These are phyloP conservation scores for Aleiodes alternator DNA, from an alignment of 2,888 invertebrate species.

Conservation along the genomic window DNA sequence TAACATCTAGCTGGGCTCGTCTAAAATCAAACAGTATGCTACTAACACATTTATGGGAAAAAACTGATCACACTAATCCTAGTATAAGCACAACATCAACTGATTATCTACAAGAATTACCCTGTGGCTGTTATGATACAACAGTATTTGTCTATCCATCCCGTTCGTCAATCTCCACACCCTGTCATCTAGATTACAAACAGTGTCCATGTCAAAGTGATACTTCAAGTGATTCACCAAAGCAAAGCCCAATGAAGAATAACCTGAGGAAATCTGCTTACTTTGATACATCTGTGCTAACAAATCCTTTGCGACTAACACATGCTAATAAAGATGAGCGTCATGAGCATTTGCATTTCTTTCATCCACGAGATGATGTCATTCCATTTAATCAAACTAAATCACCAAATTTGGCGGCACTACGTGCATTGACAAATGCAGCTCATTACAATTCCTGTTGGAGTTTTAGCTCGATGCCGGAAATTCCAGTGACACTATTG, in stretches of 20 bases:
- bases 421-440: constrained; percentile 60
- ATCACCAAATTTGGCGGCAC: constrained; percentile 59
- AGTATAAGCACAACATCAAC: constrained; percentile 59
- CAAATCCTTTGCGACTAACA: constrained; percentile 62
- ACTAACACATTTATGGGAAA: constrained; percentile 70
- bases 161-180: constrained; percentile 21
- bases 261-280: constrained; percentile 52
- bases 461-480: constrained; percentile 74
- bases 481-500: constrained; percentile 69
- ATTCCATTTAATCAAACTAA: constrained; percentile 17
- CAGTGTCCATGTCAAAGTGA: constrained; percentile 47
- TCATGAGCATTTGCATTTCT: constrained; percentile 58
- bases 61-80: constrained; percentile 61
- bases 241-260: constrained; percentile 24
- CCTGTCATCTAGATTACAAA: constrained; percentile 31
- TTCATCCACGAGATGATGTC: constrained; percentile 51
- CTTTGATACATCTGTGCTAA: constrained; percentile 57
- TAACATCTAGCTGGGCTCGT: constrained; percentile 69
- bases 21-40: constrained; percentile 71
- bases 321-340: constrained; percentile 61
- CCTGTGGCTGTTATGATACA: constrained; percentile 64
- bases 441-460: constrained; percentile 71
- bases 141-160: constrained; percentile 47
- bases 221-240: constrained; percentile 28
- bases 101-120: constrained; percentile 47